Base-by-base conservation (phyloP, 2,797 vertebrate genomes). In the Mareca penelope region DNA sequence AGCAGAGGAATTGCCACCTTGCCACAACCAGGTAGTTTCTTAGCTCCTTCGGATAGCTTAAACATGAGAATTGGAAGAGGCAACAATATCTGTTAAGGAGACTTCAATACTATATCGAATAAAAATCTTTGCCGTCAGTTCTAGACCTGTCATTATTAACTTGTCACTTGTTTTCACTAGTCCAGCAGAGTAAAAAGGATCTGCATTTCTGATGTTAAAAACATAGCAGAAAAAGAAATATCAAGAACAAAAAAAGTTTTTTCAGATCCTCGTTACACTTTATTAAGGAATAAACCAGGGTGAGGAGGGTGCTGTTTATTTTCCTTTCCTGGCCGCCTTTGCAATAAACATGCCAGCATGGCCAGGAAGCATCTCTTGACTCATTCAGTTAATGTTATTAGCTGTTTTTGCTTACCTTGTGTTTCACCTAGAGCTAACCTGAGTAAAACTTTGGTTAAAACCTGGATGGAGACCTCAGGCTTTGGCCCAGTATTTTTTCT, bases 1-100 rank as follows among this genome's bases (percentile, higher is more conserved):
- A 2, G 31, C 40, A 21, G 31, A 52, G 59, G 12, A 80, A 44
- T 3, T 0, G 0, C 26, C 2, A 2, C n/a, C 31, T 23, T 29
- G 22, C 17, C 72, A 64, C 53, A 76, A 39, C 13, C 78, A 52
- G 33, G 29, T 9, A 5, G 8, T 2, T 46, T 37, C 46, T 26
- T 13, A 89, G 28, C 50, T 92, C 21, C 37, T 76, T 24, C 26
- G n/a, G 21, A 29, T 39, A 39, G 80, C 12, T 50, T 42, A 33
- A 63, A 42, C 24, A 14, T 2, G 16, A 79, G 73, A 15, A 24
- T 26, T 56, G 60, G 16, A 77, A 59, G 1, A 68, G 35, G 10
- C 17, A 65, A 29, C 26, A 70, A 7, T 37, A 7, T 17, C 31
- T 33, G 35, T 44, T 19, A 82, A 60, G 83, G 39, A 26, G 5